Evolutionary conservation across 2,797 vertebrate species (phyloP).

Genomic region (Pelobates cultripes): DNA sequence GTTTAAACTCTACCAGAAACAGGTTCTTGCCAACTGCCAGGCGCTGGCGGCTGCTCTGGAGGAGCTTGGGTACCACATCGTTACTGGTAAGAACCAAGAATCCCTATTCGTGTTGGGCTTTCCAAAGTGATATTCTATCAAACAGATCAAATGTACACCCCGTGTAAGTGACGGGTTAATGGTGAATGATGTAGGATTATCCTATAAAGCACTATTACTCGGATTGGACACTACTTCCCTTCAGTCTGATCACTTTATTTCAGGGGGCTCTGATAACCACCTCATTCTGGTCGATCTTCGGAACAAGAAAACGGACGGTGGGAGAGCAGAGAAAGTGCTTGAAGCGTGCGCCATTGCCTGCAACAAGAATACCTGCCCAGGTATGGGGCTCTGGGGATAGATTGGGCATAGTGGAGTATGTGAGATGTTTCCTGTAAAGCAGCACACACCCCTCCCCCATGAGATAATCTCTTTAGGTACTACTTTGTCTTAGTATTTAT

Average conservation of each 20-base stretch:
- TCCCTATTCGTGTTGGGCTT: background rate
- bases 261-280: constrained; percentile 96
- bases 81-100: constrained; percentile 78
- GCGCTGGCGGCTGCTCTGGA: constrained; percentile 73
- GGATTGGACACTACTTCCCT: too few species aligned
- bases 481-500: too few species aligned
- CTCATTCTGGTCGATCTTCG: constrained; percentile 91
- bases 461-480: too few species aligned
- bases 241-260: too few species aligned
- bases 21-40: constrained; percentile 89
- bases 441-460: too few species aligned
- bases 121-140: too few species aligned
- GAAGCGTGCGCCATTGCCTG: constrained; percentile 93
- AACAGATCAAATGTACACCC: too few species aligned
- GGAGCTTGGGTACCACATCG: constrained; percentile 85
- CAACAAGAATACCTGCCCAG: constrained; percentile 97
- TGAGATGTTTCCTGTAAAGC: too few species aligned
- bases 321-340: constrained; percentile 91
- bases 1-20: constrained; percentile 88
- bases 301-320: constrained; percentile 86
- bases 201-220: too few species aligned
- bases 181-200: too few species aligned
- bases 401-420: too few species aligned
- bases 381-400: constrained; percentile 65
- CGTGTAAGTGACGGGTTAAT: too few species aligned